These are phyloP conservation scores for Sternarchorhynchus goeldii DNA, from an alignment of 2,797 vertebrate genomes.

Conservation along the genomic window DNA sequence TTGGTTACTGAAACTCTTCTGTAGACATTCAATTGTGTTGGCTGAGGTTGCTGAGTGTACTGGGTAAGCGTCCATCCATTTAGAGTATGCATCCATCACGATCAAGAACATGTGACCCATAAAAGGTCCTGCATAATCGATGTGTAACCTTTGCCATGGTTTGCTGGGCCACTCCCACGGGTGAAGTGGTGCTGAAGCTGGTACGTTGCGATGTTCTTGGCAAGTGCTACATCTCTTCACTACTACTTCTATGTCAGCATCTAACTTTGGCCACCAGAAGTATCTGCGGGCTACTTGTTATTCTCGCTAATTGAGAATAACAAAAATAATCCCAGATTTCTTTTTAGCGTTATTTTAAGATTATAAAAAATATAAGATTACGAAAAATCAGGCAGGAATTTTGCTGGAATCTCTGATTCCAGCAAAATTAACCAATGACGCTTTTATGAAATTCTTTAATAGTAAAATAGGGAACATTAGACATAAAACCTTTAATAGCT, in stretches of 20 bases:
- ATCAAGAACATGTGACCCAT: constrained; percentile 42
- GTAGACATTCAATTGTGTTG: constrained; percentile 31
- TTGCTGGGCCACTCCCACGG: background rate
- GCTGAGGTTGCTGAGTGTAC: constrained; percentile 16
- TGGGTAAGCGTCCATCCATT: constrained; percentile 41
- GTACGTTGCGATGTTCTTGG: background rate
- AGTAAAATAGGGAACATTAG: too few species aligned
- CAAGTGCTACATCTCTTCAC: background rate
- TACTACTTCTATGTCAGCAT: background rate
- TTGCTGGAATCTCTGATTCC: too few species aligned
- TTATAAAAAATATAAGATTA: too few species aligned
- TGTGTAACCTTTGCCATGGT: too few species aligned
- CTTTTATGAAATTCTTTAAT: too few species aligned
- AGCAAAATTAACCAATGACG: too few species aligned
- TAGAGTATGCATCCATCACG: constrained; percentile 43
- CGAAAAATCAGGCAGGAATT: too few species aligned
- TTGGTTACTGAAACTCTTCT: constrained; percentile 34
- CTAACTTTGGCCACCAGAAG: constrained; percentile 9
- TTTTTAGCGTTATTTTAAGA: too few species aligned
- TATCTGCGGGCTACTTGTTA: background rate
- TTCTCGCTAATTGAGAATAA: too few species aligned
- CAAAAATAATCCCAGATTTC: too few species aligned
- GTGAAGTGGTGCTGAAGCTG: constrained; percentile 2
- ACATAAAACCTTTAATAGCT: too few species aligned
- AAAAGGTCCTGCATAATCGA: background rate